A percentile compares a stretch with the other conserved stretches of the same genome.
Evolutionary conservation across 2,113 vertebrate genomes (phyloP).

Genomic region (Gambusia affinis): DNA sequence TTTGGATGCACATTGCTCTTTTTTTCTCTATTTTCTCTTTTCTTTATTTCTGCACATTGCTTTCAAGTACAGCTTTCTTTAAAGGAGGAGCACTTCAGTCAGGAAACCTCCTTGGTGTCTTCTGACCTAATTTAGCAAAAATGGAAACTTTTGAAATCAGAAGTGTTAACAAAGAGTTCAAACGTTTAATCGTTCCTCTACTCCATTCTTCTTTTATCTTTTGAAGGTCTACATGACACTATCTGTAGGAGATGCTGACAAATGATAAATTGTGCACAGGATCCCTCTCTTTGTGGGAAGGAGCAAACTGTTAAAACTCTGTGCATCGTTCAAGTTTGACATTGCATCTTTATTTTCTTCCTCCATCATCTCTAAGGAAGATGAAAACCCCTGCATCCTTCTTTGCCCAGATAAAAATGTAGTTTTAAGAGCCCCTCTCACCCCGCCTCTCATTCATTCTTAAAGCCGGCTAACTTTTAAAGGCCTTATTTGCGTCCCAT

Average conservation of each 20-base stretch:
- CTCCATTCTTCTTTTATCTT: conserved; percentile 31
- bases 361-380: conserved; percentile 13
- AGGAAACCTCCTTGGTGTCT: conserved; percentile 42
- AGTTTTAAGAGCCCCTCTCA: conserved; percentile 27
- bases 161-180: conserved; percentile 39
- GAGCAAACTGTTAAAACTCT: background rate
- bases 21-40: conserved; percentile 8
- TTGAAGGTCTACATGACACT: conserved; percentile 33
- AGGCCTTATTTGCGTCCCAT: conserved; percentile 74
- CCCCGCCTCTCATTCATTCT: conserved; percentile 71
- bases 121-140: conserved; percentile 63
- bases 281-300: background rate
- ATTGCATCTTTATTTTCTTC: conserved; percentile 1
- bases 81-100: conserved; percentile 36
- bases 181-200: conserved; percentile 4
- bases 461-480: conserved; percentile 74
- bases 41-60: conserved; percentile 23
- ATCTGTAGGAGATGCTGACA: background rate
- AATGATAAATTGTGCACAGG: too few species aligned
- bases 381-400: background rate
- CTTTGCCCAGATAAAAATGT: conserved; percentile 19
- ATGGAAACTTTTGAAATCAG: conserved; percentile 61
- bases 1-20: conserved; percentile 25
- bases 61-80: conserved; percentile 60
- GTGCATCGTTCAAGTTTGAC: conserved; percentile 19